Conservation (phyloP, 2,888 invertebrate genomes). For the Synanthedon myopaeformis region DNA sequence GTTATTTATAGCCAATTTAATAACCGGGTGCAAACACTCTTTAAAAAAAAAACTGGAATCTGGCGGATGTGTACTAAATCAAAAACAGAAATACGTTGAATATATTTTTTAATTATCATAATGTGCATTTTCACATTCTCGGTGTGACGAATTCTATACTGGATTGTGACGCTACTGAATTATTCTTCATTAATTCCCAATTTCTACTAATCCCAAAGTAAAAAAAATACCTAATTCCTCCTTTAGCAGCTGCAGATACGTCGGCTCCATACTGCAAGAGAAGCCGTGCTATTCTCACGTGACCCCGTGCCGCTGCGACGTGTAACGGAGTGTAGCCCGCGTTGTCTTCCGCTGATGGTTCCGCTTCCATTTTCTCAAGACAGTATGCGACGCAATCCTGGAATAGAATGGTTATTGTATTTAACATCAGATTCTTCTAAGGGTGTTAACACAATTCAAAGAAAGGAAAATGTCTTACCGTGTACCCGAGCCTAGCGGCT, state of each 20-base stretch:
- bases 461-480: slow-evolving; percentile 67
- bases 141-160: no score
- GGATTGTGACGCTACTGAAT: no score
- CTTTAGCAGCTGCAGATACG: slow-evolving; percentile 91
- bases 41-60: no score
- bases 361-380: slow-evolving; percentile 84
- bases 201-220: no score
- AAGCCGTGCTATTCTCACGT: slow-evolving; percentile 86
- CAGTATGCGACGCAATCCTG: slow-evolving; percentile 93
- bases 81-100: no score
- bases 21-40: no score
- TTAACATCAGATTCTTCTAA: neutral
- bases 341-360: slow-evolving; percentile 90
- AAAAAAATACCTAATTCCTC: slow-evolving; percentile 80
- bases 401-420: slow-evolving; percentile 9
- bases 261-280: slow-evolving; percentile 91
- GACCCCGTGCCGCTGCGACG: slow-evolving; percentile 90
- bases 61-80: no score
- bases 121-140: no score
- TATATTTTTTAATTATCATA: no score
- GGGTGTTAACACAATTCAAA: slow-evolving; percentile 1
- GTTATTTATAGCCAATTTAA: no score
- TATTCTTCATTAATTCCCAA: no score
- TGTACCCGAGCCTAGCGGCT: slow-evolving; percentile 89
- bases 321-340: slow-evolving; percentile 94